Evolutionary conservation across 1,140 invertebrate species (phyloP).

Genomic region (Aphaenogaster floridana): DNA sequence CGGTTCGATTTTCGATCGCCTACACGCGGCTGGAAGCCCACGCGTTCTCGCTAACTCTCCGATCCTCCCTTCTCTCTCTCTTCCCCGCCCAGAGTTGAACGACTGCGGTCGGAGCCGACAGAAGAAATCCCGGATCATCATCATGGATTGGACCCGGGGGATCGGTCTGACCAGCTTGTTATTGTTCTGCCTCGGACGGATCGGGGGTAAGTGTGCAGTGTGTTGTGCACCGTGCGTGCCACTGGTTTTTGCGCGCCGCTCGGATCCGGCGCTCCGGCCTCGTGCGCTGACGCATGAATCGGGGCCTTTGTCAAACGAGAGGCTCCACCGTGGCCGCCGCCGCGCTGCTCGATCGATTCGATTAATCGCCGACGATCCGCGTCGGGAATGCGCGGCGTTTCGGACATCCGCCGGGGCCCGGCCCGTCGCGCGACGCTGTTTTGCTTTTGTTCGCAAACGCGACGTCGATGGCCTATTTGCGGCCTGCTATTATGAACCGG

Average conservation of each 20-base stretch:
- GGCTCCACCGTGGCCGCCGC: neutral
- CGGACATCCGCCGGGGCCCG: constrained; percentile 54
- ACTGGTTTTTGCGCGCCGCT: constrained; percentile 27
- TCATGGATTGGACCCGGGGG: constrained; percentile 66
- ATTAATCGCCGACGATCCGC: constrained; percentile 63
- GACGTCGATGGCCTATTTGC: constrained; percentile 59
- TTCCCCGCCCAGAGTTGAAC: constrained; percentile 16
- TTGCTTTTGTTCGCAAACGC: constrained; percentile 56
- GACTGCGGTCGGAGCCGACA: constrained; percentile 10
- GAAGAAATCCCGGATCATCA: constrained; percentile 58
- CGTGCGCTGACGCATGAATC: constrained; percentile 48
- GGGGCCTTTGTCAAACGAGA: constrained; percentile 33
- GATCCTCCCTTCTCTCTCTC: neutral
- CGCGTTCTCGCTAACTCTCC: neutral
- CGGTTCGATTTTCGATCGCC: constrained; percentile 27
- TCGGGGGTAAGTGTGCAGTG: constrained; percentile 61
- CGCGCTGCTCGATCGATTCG: constrained; percentile 54
- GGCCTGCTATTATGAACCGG: constrained; percentile 51
- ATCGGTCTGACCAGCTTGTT: constrained; percentile 60
- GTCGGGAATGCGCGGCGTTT: constrained; percentile 63
- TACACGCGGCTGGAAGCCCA: neutral
- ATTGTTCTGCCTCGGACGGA: constrained; percentile 58
- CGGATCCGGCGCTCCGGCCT: neutral
- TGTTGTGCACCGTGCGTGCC: neutral
- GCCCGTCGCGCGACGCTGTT: constrained; percentile 32